phyloP scores from a whole-genome alignment of 2,113 vertebrate species.

The Gadus chalcogrammus region DNA sequence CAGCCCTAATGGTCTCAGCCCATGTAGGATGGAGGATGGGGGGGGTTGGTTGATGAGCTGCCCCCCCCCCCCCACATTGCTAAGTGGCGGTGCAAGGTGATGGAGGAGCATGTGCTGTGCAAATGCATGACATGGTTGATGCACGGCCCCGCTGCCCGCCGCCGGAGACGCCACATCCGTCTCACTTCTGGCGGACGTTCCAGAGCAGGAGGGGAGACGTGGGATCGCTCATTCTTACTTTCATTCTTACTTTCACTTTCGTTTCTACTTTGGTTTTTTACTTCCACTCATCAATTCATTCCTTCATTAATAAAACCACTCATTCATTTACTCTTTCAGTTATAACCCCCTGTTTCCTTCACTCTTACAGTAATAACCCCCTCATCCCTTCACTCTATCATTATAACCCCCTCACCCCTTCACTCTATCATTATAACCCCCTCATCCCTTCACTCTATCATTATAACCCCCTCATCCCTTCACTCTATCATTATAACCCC shows the following conservation, averaged over 20 bases:
- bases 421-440: too few species aligned
- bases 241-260: too few species aligned
- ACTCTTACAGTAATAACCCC: not conserved
- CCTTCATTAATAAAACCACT: not conserved
- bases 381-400: conserved; percentile 25
- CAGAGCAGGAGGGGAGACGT: too few species aligned
- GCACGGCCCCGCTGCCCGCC: conserved; percentile 32
- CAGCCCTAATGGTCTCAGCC: conserved; percentile 59
- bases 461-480: too few species aligned
- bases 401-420: too few species aligned
- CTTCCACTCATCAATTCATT: conserved; percentile 23
- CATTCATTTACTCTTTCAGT: conserved; percentile 20
- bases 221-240: too few species aligned
- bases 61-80: conserved; percentile 3
- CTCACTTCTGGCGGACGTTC: too few species aligned
- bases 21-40: conserved; percentile 43
- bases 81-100: conserved; percentile 57
- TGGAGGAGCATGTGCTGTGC: conserved; percentile 46
- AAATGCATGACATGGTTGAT: conserved; percentile 61
- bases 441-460: too few species aligned
- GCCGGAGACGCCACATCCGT: too few species aligned
- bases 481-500: too few species aligned
- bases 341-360: conserved; percentile 6
- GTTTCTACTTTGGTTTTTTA: too few species aligned
- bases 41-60: too few species aligned